Evolutionary conservation across 2,113 vertebrate species (phyloP).

Genomic region (Anoura caudifer): DNA sequence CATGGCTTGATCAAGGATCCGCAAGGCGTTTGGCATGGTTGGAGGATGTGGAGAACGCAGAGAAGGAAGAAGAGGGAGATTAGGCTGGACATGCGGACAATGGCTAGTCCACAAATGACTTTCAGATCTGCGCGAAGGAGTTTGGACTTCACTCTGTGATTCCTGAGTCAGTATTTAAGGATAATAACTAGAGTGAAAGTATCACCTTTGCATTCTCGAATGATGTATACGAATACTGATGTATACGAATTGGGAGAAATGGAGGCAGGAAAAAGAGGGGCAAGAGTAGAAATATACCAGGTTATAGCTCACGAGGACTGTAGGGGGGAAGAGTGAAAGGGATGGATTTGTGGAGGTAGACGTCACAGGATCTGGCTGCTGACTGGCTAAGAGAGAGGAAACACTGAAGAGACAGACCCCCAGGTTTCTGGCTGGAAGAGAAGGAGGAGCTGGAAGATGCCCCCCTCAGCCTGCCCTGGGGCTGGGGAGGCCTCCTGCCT

Average conservation of each 20-base stretch:
- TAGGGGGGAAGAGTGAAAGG: neutral
- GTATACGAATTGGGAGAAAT: neutral
- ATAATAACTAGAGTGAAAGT: neutral
- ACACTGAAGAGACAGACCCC: neutral
- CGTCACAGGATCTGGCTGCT: neutral
- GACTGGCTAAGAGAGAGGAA: neutral
- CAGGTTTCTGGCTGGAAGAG: neutral
- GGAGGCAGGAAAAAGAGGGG: neutral
- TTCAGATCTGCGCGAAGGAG: neutral
- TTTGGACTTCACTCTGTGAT: neutral
- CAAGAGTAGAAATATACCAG: neutral
- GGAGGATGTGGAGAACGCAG: neutral
- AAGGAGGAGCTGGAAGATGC: neutral
- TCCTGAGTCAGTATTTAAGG: neutral
- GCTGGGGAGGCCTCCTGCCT: rapidly evolving
- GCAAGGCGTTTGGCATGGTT: neutral
- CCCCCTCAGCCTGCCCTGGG: neutral
- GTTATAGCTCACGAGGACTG: neutral
- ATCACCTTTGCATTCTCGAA: neutral
- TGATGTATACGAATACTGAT: too few species aligned
- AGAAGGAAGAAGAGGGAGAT: neutral
- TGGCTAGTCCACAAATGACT: neutral
- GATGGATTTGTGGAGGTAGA: rapidly evolving
- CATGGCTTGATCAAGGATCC: neutral
- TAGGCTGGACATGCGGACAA: neutral